phyloP scores from a whole-genome alignment of 2,888 invertebrate genomes.

The Chromoteleia sp. region DNA sequence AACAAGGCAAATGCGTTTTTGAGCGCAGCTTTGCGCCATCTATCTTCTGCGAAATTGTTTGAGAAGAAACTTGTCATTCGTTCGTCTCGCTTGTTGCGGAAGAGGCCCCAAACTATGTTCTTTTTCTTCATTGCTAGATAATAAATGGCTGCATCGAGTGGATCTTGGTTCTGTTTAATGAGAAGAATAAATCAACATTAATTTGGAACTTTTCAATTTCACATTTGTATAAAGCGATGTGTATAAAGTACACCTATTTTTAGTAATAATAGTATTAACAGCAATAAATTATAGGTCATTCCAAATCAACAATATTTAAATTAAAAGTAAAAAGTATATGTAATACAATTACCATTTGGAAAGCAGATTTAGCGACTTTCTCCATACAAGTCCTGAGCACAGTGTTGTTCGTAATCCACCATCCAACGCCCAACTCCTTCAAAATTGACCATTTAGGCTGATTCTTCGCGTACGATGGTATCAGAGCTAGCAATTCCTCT shows the following conservation, averaged over 20 bases:
- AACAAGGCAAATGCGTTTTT: slow-evolving; percentile 99
- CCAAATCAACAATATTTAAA: too few relatives aligned
- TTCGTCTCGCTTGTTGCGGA: slow-evolving; percentile 93
- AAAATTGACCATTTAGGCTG: slow-evolving; percentile 95
- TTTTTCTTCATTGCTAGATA: slow-evolving; percentile 99
- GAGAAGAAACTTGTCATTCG: slow-evolving; percentile 98
- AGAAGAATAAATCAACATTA: slow-evolving; percentile 5
- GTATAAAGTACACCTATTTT: too few relatives aligned
- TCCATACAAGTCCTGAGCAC: slow-evolving; percentile 94
- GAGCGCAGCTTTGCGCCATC: slow-evolving; percentile 98
- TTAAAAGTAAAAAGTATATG: too few relatives aligned
- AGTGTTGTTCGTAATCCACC: slow-evolving; percentile 97
- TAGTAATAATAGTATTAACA: too few relatives aligned
- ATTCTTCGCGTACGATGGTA: slow-evolving; percentile 94
- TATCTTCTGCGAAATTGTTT: slow-evolving; percentile 96
- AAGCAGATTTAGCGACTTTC: slow-evolving; percentile 96
- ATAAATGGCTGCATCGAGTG: slow-evolving; percentile 98
- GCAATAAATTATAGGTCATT: too few relatives aligned
- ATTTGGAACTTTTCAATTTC: too few relatives aligned
- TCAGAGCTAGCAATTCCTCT: slow-evolving; percentile 95
- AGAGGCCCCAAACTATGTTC: slow-evolving; percentile 97
- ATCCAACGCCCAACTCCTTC: slow-evolving; percentile 96
- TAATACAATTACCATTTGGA: slow-evolving; percentile 86
- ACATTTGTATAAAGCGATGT: too few relatives aligned
- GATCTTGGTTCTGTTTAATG: slow-evolving; percentile 90